A percentile compares a stretch with the other conserved stretches of the same genome.
Conservation (phyloP, 2,797 vertebrate species). For the Chiroxiphia lanceolata region DNA sequence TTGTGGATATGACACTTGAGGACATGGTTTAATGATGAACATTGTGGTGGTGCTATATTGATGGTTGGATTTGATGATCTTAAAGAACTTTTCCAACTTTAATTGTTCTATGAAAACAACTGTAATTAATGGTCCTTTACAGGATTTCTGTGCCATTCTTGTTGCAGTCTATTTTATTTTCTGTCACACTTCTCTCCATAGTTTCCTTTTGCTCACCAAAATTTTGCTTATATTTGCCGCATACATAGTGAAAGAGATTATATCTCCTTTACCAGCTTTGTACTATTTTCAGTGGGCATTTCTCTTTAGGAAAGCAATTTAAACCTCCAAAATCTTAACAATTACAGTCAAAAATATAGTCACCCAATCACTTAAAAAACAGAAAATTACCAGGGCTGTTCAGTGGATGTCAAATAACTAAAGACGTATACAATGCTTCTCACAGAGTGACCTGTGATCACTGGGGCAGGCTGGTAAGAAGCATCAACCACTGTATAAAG, state of each 20-base stretch:
- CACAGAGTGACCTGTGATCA: background rate
- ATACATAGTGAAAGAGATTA: background rate
- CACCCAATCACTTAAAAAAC: background rate
- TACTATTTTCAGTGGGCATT: background rate
- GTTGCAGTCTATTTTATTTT: background rate
- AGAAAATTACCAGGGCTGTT: background rate
- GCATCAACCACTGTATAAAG: background rate
- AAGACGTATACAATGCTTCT: fast-evolving
- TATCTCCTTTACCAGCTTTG: background rate
- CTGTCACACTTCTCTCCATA: background rate
- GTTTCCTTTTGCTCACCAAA: background rate
- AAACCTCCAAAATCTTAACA: background rate
- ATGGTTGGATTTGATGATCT: background rate
- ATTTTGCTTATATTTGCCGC: background rate
- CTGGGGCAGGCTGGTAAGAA: background rate
- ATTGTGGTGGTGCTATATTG: background rate
- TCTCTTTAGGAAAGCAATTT: background rate
- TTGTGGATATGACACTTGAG: background rate
- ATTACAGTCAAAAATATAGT: background rate
- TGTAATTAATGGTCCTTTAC: background rate
- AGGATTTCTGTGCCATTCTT: background rate
- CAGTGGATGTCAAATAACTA: background rate
- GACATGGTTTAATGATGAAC: background rate
- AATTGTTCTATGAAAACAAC: background rate
- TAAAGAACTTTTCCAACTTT: background rate